These are phyloP conservation scores for Sebastes trivittatus DNA, from an alignment of 2,797 vertebrate genomes.

Conservation along the genomic window DNA sequence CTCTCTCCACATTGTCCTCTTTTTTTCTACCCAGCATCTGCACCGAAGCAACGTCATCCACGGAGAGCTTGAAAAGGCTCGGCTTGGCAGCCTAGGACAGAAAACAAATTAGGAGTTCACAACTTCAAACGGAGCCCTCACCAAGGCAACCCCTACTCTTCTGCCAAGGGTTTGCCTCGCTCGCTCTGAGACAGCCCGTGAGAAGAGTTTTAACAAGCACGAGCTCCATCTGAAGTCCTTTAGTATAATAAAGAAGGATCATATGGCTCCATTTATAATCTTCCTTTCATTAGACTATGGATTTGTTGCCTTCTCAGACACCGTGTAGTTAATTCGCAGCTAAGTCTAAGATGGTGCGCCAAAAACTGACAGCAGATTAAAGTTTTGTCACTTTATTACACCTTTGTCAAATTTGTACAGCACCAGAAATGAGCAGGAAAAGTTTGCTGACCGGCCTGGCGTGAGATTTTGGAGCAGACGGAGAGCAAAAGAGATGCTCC, in stretches of 20 bases:
- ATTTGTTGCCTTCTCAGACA: slow-evolving; percentile 13
- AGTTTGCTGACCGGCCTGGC: background rate
- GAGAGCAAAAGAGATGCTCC: background rate
- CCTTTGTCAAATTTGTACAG: background rate
- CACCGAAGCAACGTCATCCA: slow-evolving; percentile 22
- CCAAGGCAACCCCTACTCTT: slow-evolving; percentile 58
- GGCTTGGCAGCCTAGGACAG: slow-evolving; percentile 49
- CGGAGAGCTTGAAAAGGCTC: slow-evolving; percentile 49
- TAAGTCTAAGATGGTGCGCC: background rate
- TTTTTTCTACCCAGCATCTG: slow-evolving; percentile 21
- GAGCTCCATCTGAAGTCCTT: slow-evolving; percentile 27
- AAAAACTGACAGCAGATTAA: slow-evolving; percentile 24
- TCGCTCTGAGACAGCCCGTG: slow-evolving; percentile 34
- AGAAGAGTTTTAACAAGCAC: slow-evolving; percentile 62
- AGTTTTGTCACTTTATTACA: slow-evolving; percentile 21
- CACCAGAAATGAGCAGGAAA: background rate
- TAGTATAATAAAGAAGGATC: slow-evolving; percentile 32
- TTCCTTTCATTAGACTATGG: slow-evolving; percentile 35
- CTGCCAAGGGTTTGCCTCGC: slow-evolving; percentile 55
- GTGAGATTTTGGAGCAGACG: slow-evolving; percentile 3
- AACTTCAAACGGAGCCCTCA: slow-evolving; percentile 70
- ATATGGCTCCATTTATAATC: slow-evolving; percentile 41
- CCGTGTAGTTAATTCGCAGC: background rate
- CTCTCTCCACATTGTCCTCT: background rate
- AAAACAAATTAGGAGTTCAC: slow-evolving; percentile 74